These are phyloP conservation scores for Tineola bisselliella DNA, from an alignment of 2,888 invertebrate genomes.

Conservation along the genomic window DNA sequence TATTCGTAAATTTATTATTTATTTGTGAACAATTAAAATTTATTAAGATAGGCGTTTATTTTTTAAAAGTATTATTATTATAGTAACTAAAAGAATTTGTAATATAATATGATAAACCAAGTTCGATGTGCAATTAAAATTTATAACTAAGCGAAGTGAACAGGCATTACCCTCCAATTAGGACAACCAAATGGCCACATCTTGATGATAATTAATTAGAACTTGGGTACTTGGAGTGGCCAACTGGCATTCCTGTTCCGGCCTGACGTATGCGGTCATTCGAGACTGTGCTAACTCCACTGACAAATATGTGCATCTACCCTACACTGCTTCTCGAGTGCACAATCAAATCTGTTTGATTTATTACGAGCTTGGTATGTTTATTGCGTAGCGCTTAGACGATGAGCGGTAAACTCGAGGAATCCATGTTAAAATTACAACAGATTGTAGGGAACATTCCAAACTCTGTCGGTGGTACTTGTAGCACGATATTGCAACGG, in stretches of 20 bases:
- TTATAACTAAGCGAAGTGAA: neutral
- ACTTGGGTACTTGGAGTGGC: neutral
- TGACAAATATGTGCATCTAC: constrained; percentile 7
- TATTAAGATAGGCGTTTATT: too few relatives aligned
- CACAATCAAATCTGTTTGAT: constrained; percentile 53
- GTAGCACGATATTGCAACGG: neutral
- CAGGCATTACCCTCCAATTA: constrained; percentile 4
- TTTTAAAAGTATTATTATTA: too few relatives aligned
- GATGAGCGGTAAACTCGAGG: constrained; percentile 1
- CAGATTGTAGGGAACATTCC: neutral
- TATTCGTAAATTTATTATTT: too few relatives aligned
- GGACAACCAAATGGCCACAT: neutral
- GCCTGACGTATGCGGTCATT: constrained; percentile 4
- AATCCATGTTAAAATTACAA: constrained; percentile 6
- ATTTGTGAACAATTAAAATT: too few relatives aligned
- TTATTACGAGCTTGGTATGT: constrained; percentile 30
- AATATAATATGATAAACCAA: neutral
- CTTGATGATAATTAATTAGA: constrained; percentile 8
- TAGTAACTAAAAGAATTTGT: too few relatives aligned
- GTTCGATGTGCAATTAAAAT: neutral
- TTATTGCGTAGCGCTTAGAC: neutral
- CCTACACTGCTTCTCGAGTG: neutral
- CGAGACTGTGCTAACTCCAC: neutral
- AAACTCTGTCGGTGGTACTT: neutral
- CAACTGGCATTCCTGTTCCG: constrained; percentile 1